Percentiles rank a stretch among this genome's conserved stretches.
These are phyloP conservation scores for Marasmarcha lunaedactyla DNA, from an alignment of 2,888 invertebrate species.

Conservation along the genomic window DNA sequence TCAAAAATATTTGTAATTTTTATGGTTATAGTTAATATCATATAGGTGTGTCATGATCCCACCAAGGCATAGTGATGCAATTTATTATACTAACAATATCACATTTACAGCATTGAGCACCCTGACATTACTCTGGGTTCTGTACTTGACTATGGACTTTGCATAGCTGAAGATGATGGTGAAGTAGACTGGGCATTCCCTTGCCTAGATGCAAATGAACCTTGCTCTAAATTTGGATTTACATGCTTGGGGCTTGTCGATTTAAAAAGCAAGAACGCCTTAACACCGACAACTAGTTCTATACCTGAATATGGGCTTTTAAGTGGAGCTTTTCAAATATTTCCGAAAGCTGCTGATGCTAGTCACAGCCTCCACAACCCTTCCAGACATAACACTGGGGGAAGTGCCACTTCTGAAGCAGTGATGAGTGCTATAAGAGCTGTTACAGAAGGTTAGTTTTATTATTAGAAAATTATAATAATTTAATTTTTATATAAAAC, in stretches of 20 bases:
- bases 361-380: slow-evolving; percentile 35
- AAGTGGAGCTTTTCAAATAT: slow-evolving; percentile 39
- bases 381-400: slow-evolving; percentile 48
- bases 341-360: slow-evolving; percentile 40
- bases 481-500: no score
- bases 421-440: slow-evolving; percentile 50
- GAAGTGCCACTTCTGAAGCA: slow-evolving; percentile 58
- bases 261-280: slow-evolving; percentile 57
- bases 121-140: slow-evolving; percentile 74
- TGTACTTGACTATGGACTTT: slow-evolving; percentile 83
- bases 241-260: slow-evolving; percentile 89
- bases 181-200: slow-evolving; percentile 96
- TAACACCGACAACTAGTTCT: slow-evolving; percentile 33
- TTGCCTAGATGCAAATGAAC: slow-evolving; percentile 87
- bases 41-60: no score
- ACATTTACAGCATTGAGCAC: slow-evolving; percentile 72
- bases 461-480: no score
- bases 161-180: slow-evolving; percentile 96
- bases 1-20: no score
- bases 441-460: slow-evolving; percentile 53
- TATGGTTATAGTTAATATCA: no score
- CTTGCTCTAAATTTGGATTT: slow-evolving; percentile 94
- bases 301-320: slow-evolving; percentile 44
- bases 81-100: no score
- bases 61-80: no score